Evolutionary conservation across 2,797 vertebrate genomes (phyloP), one percentile per base, ranked within the genome.

Genomic region (Pyrocephalus nanus): DNA sequence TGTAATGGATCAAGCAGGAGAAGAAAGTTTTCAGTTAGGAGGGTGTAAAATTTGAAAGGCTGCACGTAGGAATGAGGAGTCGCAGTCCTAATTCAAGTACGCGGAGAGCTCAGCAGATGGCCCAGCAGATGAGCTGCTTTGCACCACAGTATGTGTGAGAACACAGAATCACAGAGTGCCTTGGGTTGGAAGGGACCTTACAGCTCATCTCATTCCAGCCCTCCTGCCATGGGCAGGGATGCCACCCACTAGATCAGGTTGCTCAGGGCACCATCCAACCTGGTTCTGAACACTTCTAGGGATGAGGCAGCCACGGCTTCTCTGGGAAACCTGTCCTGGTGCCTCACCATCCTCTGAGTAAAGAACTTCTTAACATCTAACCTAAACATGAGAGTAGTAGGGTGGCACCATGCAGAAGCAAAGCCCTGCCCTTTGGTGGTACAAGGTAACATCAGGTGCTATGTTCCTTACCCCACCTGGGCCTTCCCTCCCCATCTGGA

Each of bases 91-190:
- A 91, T 91, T 86, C 0, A 12, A 92, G 85, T n/a, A 43, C 0
- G 1, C 86, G 11, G 54, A 64, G 91, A 74, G 83, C 86, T 86
- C 73, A 65, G 91, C 64, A 66, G 95, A 95, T 96, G 95, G 94
- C 74, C 76, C 74, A 79, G 65, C 94, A 96, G 95, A 90, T 15
- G 90, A 96, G 93, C 26, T 95, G 94, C 94, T 94, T 76, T 92
- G 93, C 72, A 57, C 65, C 71, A 71, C 6, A 0, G 36, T 26
- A 21, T 5, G 64, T 81, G 91, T 67, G 90, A 92, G 95, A 96
- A 76, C 81, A 55, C 23, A 38, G 88, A 61, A 36, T 54, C 88
- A 36, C 15, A 48, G 80, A 29, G 7, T 48, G 67, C 15, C 74
- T 85, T 5, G 47, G 47, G 6, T 21, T 67, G 61, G 53, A 36